Base-by-base conservation (phyloP, 2,888 invertebrate species). In the Micoletzkya japonica region DNA sequence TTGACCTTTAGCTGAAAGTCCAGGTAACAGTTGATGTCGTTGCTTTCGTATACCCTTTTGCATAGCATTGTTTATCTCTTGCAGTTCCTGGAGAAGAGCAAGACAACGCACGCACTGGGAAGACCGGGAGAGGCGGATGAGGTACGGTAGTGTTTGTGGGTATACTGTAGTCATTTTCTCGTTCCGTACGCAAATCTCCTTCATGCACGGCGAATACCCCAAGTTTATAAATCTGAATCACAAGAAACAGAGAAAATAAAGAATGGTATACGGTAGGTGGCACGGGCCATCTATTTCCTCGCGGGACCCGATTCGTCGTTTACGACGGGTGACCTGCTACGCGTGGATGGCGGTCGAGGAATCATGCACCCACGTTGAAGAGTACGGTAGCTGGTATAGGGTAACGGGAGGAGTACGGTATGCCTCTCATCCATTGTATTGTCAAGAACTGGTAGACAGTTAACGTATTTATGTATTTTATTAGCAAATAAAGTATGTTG, bases 211-310 rank as follows among this genome's bases (percentile, higher is more conserved):
- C n/a, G n/a, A n/a, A n/a, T n/a, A n/a, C n/a, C n/a, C n/a, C n/a
- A n/a, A n/a, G n/a, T n/a, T n/a, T n/a, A n/a, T n/a, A n/a, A n/a
- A n/a, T n/a, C n/a, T n/a, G n/a, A n/a, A n/a, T n/a, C n/a, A n/a
- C n/a, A n/a, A n/a, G n/a, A n/a, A n/a, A n/a, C n/a, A n/a, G n/a
- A n/a, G n/a, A n/a, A n/a, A n/a, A n/a, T n/a, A n/a, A n/a, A n/a
- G n/a, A n/a, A n/a, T n/a, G n/a, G 59, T 59, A 59, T 1, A 4
- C 32, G 6, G 24, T n/a, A 66, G 64, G 74, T 77, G 0, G 95
- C 97, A 0, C 90, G 90, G 61, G 90, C 93, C 0, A 95, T 98
- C 80, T 91, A 91, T 0, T 98, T 95, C 87, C 88, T 98, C 71
- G 95, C 96, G 0, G 93, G 94, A 74, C 91, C 92, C 69, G 91